These are phyloP conservation scores for Nyctereutes procyonoides DNA, from an alignment of 2,113 vertebrate genomes.

Conservation along the genomic window DNA sequence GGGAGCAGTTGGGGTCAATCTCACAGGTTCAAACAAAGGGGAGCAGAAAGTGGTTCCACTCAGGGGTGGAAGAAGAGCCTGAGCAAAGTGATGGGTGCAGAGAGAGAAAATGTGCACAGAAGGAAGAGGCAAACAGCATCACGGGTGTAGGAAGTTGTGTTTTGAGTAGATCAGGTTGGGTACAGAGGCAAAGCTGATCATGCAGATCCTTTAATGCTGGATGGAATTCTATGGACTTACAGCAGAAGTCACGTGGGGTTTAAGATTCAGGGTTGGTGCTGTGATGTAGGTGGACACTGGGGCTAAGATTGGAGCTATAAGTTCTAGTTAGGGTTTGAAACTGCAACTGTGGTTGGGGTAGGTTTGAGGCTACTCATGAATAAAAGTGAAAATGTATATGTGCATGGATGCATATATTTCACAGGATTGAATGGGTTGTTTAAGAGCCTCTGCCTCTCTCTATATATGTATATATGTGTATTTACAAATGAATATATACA, in stretches of 20 bases:
- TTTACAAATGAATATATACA: not conserved
- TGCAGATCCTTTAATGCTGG: not conserved
- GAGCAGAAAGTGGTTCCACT: not conserved
- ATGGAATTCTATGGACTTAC: not conserved
- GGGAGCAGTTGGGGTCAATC: not conserved
- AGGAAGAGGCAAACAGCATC: not conserved
- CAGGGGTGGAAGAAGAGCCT: not conserved
- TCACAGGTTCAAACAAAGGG: not conserved
- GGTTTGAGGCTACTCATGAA: not conserved
- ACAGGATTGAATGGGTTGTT: not conserved
- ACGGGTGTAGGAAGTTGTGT: not conserved
- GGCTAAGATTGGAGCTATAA: not conserved
- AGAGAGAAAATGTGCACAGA: not conserved
- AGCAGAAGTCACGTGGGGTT: not conserved
- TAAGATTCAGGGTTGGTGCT: not conserved
- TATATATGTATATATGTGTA: fast-evolving
- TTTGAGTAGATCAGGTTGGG: too few species aligned
- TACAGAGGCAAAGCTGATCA: not conserved
- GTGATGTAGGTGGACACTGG: not conserved
- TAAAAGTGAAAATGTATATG: not conserved
- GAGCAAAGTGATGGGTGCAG: not conserved
- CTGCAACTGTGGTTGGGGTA: not conserved
- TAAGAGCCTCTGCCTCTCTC: not conserved
- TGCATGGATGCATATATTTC: not conserved
- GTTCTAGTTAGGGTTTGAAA: not conserved